These are phyloP conservation scores for Cephus sareptanus DNA, from an alignment of 2,888 invertebrate species.

Conservation along the genomic window DNA sequence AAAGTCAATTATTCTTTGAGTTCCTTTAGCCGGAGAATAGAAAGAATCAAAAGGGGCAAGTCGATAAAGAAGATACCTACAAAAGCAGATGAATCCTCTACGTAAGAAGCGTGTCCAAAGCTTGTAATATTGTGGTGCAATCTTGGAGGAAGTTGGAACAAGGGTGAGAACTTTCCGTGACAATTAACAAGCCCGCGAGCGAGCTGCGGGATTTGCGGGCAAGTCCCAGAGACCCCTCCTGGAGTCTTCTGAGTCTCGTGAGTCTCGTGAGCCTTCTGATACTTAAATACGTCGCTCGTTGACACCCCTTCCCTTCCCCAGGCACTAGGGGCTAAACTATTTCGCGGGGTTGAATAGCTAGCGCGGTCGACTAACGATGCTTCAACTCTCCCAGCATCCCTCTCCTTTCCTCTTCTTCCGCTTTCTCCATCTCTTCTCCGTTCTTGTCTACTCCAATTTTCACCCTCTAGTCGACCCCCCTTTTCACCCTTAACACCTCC, in stretches of 20 bases:
- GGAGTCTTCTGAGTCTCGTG: background rate
- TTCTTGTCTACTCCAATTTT: background rate
- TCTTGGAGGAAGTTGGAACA: conserved; percentile 26
- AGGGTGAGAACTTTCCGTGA: conserved; percentile 32
- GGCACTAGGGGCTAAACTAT: conserved; percentile 41
- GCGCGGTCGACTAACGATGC: conserved; percentile 42
- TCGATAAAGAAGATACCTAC: background rate
- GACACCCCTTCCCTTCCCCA: conserved; percentile 21
- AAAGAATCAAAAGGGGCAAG: too few relatives aligned
- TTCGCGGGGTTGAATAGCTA: conserved; percentile 46
- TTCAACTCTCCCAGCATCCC: conserved; percentile 27
- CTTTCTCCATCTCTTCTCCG: background rate
- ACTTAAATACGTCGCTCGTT: conserved; percentile 41
- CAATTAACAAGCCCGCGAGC: conserved; percentile 30
- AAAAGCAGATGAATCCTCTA: background rate
- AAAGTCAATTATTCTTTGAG: background rate
- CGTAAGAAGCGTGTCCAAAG: conserved; percentile 15
- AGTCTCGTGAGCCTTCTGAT: conserved; percentile 27
- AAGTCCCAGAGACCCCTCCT: conserved; percentile 7
- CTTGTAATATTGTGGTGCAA: conserved; percentile 26
- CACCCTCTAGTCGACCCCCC: conserved; percentile 5
- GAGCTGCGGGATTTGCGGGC: conserved; percentile 7
- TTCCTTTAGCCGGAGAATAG: background rate
- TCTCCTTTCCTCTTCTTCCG: background rate
- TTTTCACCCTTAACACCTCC: background rate